Base-by-base conservation (phyloP, 2,888 invertebrate genomes). In the Laothoe populi region DNA sequence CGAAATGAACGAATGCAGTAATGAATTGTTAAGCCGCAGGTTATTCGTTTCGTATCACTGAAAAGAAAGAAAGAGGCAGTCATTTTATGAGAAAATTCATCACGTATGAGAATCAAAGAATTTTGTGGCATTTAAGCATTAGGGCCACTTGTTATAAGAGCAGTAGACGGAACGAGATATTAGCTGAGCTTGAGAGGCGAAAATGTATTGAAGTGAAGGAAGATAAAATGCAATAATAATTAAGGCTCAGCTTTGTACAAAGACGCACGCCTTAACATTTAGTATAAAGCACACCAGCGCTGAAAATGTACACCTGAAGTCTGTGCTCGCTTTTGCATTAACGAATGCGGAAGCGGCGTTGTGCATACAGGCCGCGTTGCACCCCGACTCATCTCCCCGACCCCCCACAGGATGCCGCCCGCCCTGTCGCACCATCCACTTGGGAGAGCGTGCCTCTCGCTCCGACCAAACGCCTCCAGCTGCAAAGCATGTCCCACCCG, bases 291-390 rank as follows among this genome's bases (percentile, higher is more conserved):
- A 89, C 85, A 91, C 88, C 85, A 87, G 87, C 90, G 84, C 90
- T 92, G 91, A 92, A 92, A 92, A 89, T 90, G 88, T 90, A 91
- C 90, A 92, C 92, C 92, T 92, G 91, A 90, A 91, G 90, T 88
- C 89, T 89, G 87, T 84, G 84, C 88, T 83, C 87, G 92, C 91
- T 90, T 92, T 92, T 92, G 91, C 92, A 90, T 91, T 92, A 92
- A 92, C 92, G 90, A 92, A 91, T 92, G 92, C 92, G 92, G 92
- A 92, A 92, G 90, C 90, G 83, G 88, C 87, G 87, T 86, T 91
- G 87, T 91, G 92, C 92, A 92, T 88, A 91, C 90, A 92, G 87
- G 89, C 88, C 90, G 87, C 84, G 85, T 77, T 86, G 85, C 86
- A 83, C 53, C 53, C 53, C 35, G 31, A 11, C 31, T 44, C 53